A percentile compares a stretch with the other conserved stretches of the same genome.
These are phyloP conservation scores for Lissonota sp. DNA, from an alignment of 2,888 invertebrate species.

Conservation along the genomic window DNA sequence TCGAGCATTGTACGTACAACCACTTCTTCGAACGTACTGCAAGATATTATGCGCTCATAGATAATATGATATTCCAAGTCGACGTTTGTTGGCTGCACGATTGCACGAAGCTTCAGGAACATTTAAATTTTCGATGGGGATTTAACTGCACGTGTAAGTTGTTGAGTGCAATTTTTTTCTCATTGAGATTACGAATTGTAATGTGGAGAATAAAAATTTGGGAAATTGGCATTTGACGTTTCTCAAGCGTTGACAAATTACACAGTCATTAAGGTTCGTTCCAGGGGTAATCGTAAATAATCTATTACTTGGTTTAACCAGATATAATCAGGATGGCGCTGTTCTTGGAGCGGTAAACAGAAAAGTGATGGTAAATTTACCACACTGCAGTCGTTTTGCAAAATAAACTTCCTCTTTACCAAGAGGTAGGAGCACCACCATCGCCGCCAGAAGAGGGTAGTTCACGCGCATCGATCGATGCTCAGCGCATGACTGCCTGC, in stretches of 20 bases:
- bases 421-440: constrained; percentile 65
- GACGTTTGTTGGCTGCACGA: background rate
- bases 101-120: background rate
- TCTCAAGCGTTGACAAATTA: no score
- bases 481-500: constrained; percentile 55
- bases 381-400: constrained; percentile 52
- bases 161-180: no score
- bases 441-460: constrained; percentile 61
- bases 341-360: constrained; percentile 48
- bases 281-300: no score
- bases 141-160: no score
- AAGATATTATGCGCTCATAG: constrained; percentile 36
- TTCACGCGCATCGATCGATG: constrained; percentile 79
- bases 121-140: background rate
- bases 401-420: constrained; percentile 54
- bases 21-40: constrained; percentile 18
- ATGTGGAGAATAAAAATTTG: no score
- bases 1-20: constrained; percentile 4
- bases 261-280: no score
- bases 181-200: no score
- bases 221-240: no score
- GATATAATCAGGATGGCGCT: no score
- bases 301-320: no score
- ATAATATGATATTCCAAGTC: constrained; percentile 39
- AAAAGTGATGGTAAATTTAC: constrained; percentile 40